Base-by-base conservation (phyloP, 2,113 vertebrate genomes). In the Podiceps cristatus region DNA sequence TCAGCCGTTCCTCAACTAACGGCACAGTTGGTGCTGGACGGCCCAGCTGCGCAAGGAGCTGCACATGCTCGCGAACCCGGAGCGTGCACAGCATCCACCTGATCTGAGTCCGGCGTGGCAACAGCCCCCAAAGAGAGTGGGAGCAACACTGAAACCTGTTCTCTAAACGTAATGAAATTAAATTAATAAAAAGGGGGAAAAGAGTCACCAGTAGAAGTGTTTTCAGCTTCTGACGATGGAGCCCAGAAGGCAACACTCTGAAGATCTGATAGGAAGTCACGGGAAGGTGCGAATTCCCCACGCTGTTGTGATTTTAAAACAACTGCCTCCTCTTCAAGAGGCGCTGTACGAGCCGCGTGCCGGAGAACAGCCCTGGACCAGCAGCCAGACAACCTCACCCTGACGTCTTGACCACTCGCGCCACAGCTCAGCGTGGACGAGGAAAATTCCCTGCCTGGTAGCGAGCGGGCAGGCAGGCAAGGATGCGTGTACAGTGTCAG, bases 11-110 rank as follows among this genome's bases (percentile, higher is more conserved):
- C 67, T 60, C 55, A 24, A 3, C 24, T 24, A 10, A 18, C 0
- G 2, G 40, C 1, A 14, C 45, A 9, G 29, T 9, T 8, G 4
- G 27, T 3, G 9, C 45, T 67, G 44, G 55, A 23, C 0, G 5
- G 29, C 18, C 29, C 16, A 9, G 31, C 64, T 71, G 88, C 52
- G 29, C 67, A 3, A 14, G 2, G 53, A 47, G 52, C 69, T 31
- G 15, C 6, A n/a, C 2, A 71, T 29, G 35, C 53, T 60, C 59
- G 31, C 0, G 0, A 47, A 27, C 6, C 24, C 0, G 0, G 45
- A 35, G 25, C 0, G 0, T 0, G 10, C 37, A 18, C 31, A 28
- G 40, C 1, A 0, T n/a, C 22, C 49, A 22, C 40, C 25, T 1
- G 0, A 5, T 3, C 33, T 31, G 25, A 28, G 15, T 49, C 60